phyloP scores from a whole-genome alignment of 2,888 invertebrate species.

The Lithophane semibrunnea region DNA sequence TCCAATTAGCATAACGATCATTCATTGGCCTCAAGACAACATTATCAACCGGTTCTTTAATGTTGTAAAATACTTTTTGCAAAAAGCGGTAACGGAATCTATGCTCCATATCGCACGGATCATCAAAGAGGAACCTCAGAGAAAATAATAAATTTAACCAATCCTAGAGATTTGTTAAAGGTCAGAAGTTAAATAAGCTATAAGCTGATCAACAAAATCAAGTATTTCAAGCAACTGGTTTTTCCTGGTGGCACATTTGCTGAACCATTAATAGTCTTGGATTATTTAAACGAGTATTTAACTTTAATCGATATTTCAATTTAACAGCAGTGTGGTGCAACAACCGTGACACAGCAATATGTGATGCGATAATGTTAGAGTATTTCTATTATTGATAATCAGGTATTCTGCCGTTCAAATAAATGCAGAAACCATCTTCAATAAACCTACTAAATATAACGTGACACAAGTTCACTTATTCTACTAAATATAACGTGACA shows the following conservation, averaged over 20 bases:
- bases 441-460: background rate
- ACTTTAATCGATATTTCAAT: background rate
- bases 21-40: too few relatives aligned
- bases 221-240: background rate
- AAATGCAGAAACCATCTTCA: too few relatives aligned
- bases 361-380: background rate
- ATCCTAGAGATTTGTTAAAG: background rate
- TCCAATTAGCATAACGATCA: too few relatives aligned
- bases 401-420: too few relatives aligned
- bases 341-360: background rate
- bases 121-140: too few relatives aligned
- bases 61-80: too few relatives aligned
- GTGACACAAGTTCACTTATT: too few relatives aligned
- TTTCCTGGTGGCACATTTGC: background rate
- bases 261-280: background rate
- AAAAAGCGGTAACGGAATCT: too few relatives aligned
- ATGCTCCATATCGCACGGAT: too few relatives aligned
- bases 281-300: too few relatives aligned
- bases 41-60: too few relatives aligned
- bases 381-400: too few relatives aligned
- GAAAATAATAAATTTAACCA: background rate
- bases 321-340: background rate
- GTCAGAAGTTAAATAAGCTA: background rate
- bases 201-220: background rate
- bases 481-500: background rate